These are phyloP conservation scores for Orius insidiosus DNA, from an alignment of 1,140 invertebrate genomes.

Conservation along the genomic window DNA sequence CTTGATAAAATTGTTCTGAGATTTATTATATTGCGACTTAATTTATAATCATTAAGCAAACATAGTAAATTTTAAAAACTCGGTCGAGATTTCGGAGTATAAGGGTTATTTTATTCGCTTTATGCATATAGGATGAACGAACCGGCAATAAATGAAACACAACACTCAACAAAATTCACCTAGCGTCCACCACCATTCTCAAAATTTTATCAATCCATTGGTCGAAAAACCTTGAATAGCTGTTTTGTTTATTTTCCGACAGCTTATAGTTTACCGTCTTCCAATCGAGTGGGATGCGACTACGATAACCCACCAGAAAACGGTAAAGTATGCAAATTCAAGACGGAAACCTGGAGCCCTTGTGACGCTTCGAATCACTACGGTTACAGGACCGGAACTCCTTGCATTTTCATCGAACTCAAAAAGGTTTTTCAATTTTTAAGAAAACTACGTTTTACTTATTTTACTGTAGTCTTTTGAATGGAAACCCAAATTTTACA, in stretches of 20 bases:
- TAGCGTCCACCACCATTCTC: neutral
- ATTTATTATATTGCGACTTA: neutral
- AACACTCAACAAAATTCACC: too few species aligned
- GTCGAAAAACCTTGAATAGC: too few species aligned
- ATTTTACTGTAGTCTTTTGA: slow-evolving; percentile 31
- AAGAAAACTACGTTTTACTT: slow-evolving; percentile 12
- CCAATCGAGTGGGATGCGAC: slow-evolving; percentile 45
- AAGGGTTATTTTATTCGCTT: too few species aligned
- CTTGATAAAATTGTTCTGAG: neutral
- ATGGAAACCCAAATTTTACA: slow-evolving; percentile 55
- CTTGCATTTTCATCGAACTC: slow-evolving; percentile 69
- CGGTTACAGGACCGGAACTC: slow-evolving; percentile 49
- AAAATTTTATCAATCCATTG: neutral
- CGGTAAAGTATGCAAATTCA: slow-evolving; percentile 45
- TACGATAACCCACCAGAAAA: slow-evolving; percentile 33
- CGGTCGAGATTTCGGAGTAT: too few species aligned
- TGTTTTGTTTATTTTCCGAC: neutral
- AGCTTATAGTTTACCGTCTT: slow-evolving; percentile 9
- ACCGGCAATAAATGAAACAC: too few species aligned
- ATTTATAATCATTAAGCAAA: neutral
- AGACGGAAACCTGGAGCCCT: slow-evolving; percentile 31
- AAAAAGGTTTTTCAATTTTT: slow-evolving; percentile 40
- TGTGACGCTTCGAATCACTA: slow-evolving; percentile 46
- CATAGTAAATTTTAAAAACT: too few species aligned
- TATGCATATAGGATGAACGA: too few species aligned